Conservation (phyloP, 2,888 invertebrate genomes). For the Eurytoma californica region DNA sequence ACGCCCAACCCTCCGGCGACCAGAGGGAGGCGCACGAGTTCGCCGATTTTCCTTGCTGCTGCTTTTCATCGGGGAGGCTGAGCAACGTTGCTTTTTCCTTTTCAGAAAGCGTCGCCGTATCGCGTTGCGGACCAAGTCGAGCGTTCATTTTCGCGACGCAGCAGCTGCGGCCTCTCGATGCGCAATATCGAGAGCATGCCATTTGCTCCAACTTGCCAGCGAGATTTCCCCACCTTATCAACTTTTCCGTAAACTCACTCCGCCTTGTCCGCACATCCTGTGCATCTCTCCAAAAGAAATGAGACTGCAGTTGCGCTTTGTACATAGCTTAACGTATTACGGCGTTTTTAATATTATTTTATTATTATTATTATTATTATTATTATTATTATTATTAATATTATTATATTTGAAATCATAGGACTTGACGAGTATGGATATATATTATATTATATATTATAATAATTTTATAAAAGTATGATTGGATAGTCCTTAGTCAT, state of each 20-base stretch:
- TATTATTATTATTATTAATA: constrained; percentile 64
- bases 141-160: constrained; percentile 34
- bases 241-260: background rate
- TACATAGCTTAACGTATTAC: constrained; percentile 71
- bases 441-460: constrained; percentile 48
- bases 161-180: constrained; percentile 61
- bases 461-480: constrained; percentile 48
- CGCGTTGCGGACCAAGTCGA: constrained; percentile 9
- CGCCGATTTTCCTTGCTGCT: background rate
- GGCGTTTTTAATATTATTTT: constrained; percentile 69
- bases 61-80: too few species aligned
- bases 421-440: constrained; percentile 51
- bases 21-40: constrained; percentile 1
- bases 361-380: constrained; percentile 61
- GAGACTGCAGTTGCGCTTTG: constrained; percentile 73
- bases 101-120: too few species aligned
- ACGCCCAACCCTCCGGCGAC: constrained; percentile 72
- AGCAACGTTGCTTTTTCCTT: too few species aligned
- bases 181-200: constrained; percentile 40
- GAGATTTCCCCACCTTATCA: background rate
- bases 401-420: constrained; percentile 59
- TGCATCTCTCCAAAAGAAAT: constrained; percentile 58
- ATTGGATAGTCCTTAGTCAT: constrained; percentile 56
- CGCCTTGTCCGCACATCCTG: background rate
- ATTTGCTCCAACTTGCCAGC: background rate